Base-by-base conservation (phyloP, 1,140 invertebrate species). In the Dysdera silvatica region DNA sequence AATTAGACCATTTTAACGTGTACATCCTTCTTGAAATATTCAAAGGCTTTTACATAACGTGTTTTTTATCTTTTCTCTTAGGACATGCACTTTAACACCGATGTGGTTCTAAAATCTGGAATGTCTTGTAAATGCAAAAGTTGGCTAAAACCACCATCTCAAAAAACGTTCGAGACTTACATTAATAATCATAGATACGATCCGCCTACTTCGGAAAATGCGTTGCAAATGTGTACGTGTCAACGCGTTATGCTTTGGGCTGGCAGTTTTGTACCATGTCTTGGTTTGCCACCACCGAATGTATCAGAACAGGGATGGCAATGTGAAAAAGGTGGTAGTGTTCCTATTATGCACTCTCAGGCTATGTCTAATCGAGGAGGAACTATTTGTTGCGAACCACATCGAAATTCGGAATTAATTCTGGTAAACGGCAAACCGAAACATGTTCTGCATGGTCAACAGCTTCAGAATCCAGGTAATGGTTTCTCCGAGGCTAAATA, bases 171-270 rank as follows among this genome's bases (percentile, higher is more conserved):
- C n/a, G n/a, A n/a, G n/a, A n/a, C n/a, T n/a, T n/a, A n/a, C n/a
- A n/a, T n/a, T n/a, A n/a, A n/a, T n/a, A n/a, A n/a, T n/a, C 35
- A 53, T 14, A 45, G 47, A 54, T 31, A 61, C 28, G 52, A 26
- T 2, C 10, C 59, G 28, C 18, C 49, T 31, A 29, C 40, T 14
- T 10, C 40, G 12, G 29, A 8, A 5, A 52, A 61, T 8, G 28
- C 37, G 5, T 16, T 63, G 12, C 62, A 65, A 14, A 58, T 66
- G 64, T 66, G 64, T 43, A 55, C 64, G 0, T 66, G 64, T 12
- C 64, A 66, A 26, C 18, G 64, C 20, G 64, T 66, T 14, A 66
- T 66, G 64, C 43, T 59, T 2, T 66, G 64, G 64, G 64, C 64
- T 1, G 64, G 64, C 12, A 61, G 49, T 29, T n/a, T 65, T 8